These are phyloP conservation scores for Protaetia brevitarsis DNA, from an alignment of 1,140 invertebrate species.

Conservation along the genomic window DNA sequence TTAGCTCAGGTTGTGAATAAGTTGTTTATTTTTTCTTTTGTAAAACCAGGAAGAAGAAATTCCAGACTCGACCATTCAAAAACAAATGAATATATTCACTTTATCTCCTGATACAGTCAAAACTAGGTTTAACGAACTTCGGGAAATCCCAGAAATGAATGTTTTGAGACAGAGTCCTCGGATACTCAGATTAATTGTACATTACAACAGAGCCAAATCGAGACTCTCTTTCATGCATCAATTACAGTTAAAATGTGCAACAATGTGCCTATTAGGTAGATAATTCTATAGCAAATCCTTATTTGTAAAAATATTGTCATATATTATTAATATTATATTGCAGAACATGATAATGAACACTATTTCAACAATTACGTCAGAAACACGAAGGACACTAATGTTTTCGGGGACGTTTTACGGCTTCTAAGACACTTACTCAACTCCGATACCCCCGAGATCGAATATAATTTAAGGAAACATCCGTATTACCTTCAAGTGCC, in stretches of 20 bases:
- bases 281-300: constrained; percentile 25
- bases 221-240: constrained; percentile 51
- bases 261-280: constrained; percentile 50
- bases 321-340: background rate
- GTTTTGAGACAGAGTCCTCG: constrained; percentile 52
- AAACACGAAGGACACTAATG: constrained; percentile 45
- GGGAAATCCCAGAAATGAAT: constrained; percentile 51
- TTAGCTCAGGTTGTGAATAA: background rate
- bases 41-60: constrained; percentile 48
- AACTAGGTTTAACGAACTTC: constrained; percentile 50
- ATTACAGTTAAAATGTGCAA: constrained; percentile 51
- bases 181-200: constrained; percentile 53
- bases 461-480: constrained; percentile 51
- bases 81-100: constrained; percentile 50
- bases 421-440: constrained; percentile 40
- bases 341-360: constrained; percentile 22
- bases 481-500: constrained; percentile 53
- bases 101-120: constrained; percentile 49
- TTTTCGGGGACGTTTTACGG: constrained; percentile 36
- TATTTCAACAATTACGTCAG: constrained; percentile 49
- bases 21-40: background rate
- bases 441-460: constrained; percentile 38
- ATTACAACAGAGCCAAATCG: constrained; percentile 49
- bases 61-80: constrained; percentile 46
- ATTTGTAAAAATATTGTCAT: background rate